Evolutionary conservation across 2,797 vertebrate genomes (phyloP), one percentile per base, ranked within the genome.

Genomic region (Benthosema pterotum): DNA sequence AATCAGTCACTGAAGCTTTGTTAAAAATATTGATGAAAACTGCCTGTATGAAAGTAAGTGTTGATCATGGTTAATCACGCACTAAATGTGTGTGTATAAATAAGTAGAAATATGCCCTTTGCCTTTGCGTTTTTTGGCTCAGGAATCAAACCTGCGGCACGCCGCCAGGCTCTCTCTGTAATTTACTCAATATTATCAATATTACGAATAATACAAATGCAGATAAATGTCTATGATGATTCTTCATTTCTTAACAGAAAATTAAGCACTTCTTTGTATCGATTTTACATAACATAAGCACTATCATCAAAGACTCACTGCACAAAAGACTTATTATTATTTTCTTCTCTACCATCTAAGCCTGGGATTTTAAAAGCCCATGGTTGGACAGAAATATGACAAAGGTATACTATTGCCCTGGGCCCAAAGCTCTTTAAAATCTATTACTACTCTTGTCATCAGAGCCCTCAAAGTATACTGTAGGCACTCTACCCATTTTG

Each of bases 401-500:
- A 63, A 48, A 72, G 55, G 71, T 68, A 73, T 75, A 74, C 59
- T 63, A 60, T 79, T 58, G 60, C 65, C 60, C n/a, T 57, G 71
- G 46, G 53, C 57, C 28, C 65, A 15, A 51, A 61, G 56, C 64
- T 80, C 71, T 75, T 75, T 77, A 68, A 71, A 84, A 77, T 68
- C 77, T 47, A 82, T 82, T 79, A 51, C 58, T 60, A 53, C 71
- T 71, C 64, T 62, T 75, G 60, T 80, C 70, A 77, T 72, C 38
- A 22, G 22, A 9, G 71, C 64, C 32, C 42, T 60, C 51, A 74
- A 53, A 42, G 71, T 65, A 60, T 42, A n/a, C n/a, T n/a, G n/a
- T n/a, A 57, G 18, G 14, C 54, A 43, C 61, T 57, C 66, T 7
- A 51, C 32, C 42, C 19, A 43, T 60, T 72, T 56, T 38, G 57